phyloP scores from a whole-genome alignment of 2,888 invertebrate species.

The Frankliniella intonsa region DNA sequence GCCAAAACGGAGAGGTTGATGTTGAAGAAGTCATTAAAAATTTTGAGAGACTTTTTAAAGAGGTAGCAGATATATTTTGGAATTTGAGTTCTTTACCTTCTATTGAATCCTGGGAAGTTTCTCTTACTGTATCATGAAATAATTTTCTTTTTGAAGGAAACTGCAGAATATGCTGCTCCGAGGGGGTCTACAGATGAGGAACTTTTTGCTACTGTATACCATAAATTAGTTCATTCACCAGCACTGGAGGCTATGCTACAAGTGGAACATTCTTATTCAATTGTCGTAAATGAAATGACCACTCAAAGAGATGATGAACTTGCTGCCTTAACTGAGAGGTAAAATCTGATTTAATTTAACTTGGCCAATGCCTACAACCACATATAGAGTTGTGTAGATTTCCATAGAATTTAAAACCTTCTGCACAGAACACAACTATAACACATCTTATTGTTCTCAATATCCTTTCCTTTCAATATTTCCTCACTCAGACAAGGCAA shows the following conservation, averaged over 20 bases:
- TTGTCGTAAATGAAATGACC: conserved; percentile 68
- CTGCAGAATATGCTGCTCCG: conserved; percentile 76
- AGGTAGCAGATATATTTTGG: conserved; percentile 44
- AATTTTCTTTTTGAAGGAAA: conserved; percentile 54
- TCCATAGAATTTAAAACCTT: neutral
- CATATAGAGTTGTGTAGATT: neutral
- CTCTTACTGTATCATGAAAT: neutral
- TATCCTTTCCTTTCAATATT: conserved; percentile 29
- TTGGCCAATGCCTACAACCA: neutral
- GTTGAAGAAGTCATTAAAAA: conserved; percentile 70
- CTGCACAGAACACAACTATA: neutral
- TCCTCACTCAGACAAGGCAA: conserved; percentile 62
- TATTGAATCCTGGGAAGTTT: neutral
- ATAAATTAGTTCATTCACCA: conserved; percentile 74
- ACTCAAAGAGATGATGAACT: conserved; percentile 70
- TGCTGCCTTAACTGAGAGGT: conserved; percentile 61
- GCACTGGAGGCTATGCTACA: conserved; percentile 83
- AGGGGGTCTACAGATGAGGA: conserved; percentile 79
- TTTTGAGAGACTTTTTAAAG: conserved; percentile 74
- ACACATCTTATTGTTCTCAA: neutral
- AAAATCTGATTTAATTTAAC: conserved; percentile 38
- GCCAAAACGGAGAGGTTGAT: conserved; percentile 60
- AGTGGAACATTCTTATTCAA: conserved; percentile 81
- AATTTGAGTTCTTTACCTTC: neutral
- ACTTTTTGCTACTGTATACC: conserved; percentile 79